A percentile compares a stretch with the other conserved stretches of the same genome.
Conservation (phyloP, 2,113 vertebrate species). For the Odocoileus virginianus region DNA sequence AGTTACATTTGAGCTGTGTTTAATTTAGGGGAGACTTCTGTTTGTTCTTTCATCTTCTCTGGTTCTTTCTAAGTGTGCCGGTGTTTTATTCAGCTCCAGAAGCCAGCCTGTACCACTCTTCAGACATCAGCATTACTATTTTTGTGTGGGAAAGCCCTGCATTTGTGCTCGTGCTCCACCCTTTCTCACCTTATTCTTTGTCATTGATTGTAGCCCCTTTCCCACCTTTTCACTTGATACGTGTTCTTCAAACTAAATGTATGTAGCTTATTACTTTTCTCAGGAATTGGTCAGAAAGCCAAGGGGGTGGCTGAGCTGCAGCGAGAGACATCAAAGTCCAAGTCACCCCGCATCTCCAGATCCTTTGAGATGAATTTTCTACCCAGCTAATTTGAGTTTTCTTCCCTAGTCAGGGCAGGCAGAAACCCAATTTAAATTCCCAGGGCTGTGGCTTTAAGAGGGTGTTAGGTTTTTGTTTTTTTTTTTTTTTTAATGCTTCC, state of each 20-base stretch:
- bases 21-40: not conserved
- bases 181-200: not conserved
- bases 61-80: not conserved
- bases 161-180: not conserved
- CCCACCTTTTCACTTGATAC: not conserved
- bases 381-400: not conserved
- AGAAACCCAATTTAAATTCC: conserved; percentile 5
- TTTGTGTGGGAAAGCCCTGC: not conserved
- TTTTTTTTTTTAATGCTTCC: not conserved
- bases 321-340: not conserved
- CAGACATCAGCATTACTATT: not conserved
- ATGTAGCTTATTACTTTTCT: not conserved
- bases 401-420: not conserved
- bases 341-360: not conserved
- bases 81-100: not conserved
- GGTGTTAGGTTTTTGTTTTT: not conserved
- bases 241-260: not conserved
- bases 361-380: conserved; percentile 37
- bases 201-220: not conserved
- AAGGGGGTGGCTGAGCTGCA: not conserved
- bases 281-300: not conserved
- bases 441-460: not conserved
- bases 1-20: not conserved
- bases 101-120: not conserved
- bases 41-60: not conserved